Evolutionary conservation across 2,888 invertebrate species (phyloP), one percentile per base, ranked within the genome.

Genomic region (Tetranychus truncatus): DNA sequence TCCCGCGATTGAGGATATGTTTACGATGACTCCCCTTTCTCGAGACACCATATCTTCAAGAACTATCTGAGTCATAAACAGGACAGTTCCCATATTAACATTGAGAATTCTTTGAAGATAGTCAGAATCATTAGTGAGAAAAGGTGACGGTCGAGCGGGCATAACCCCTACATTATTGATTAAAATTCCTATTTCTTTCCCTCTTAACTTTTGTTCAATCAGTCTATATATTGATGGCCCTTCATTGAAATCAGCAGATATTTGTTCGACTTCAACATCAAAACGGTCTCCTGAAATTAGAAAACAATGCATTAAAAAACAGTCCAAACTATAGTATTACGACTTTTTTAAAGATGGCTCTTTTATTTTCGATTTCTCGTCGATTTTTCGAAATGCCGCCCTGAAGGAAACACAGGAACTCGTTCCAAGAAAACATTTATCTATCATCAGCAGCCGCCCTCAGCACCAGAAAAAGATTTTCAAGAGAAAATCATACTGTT

Each of bases 1-100:
- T 82, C 92, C 92, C 0, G 93, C 89, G 3, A 91, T 91, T 0
- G 94, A 94, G 0, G 93, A 92, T 18, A 95, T 86, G 81, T 94
- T 94, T 34, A 95, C 90, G 73, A 95, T 87, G 0, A 92, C 92
- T 0, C 95, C 95, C 74, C 86, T 85, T 2, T 88, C 86, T 75
- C 82, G 82, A 74, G 66, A 24, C 67, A 88, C 88, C 92, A 95
- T 92, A 72, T 87, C 87, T 1, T 88, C 88, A 79, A 93, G 85
- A 69, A 92, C 84, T 81, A 91, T 84, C 76, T 89, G 86, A 6
- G 89, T 55, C 55, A 55, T 55, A 55, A 55, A 55, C 15, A 55
- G 15, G 15, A 72, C 55, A 4, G 69, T 20, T 44, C n/a, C 15
- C 20, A 73, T 67, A 18, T 75, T 45, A 55, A 66, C 66, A 45